Evolutionary conservation across 2,113 vertebrate species (phyloP), one percentile per base, ranked within the genome.

Genomic region (Sinocyclocheilus grahami): DNA sequence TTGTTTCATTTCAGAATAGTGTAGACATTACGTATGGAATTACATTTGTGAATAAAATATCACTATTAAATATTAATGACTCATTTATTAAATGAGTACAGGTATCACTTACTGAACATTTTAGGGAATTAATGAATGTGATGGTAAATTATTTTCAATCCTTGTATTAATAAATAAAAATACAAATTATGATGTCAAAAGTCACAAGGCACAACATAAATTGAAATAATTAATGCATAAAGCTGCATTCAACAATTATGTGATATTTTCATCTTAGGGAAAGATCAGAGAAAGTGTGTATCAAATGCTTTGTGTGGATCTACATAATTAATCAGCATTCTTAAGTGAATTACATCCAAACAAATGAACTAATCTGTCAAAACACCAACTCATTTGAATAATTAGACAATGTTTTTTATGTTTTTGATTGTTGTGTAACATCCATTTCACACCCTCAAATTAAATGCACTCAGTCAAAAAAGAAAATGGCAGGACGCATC

Each of bases 401-500:
- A 62, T 62, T 62, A 62, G 20, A 33, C 60, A 58, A 22, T 69
- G 33, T 67, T 39, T 39, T 39, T 39, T 6, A 39, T 39, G 39
- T 39, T 75, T 92, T 91, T 89, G 90, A 88, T 90, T 83, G 91
- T 94, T 94, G 91, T 93, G 91, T 93, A 93, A 91, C 92, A 92
- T 91, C 87, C 90, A 74, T 91, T 89, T 92, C 89, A 88, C 90
- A 92, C 89, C 90, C 93, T 93, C 91, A 94, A 82, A 95, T 95
- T 94, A 95, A 93, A 94, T 92, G 88, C 92, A 93, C 92, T 94
- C 91, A 92, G 91, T 94, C 90, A 92, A 60, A 20, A 94, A 94
- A 94, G 93, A 93, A 94, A 94, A 93, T 92, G 93, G 95, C 94
- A 93, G 87, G 93, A 94, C 87, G 89, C 92, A 93, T 93, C 92